Evolutionary conservation across 37 sponge, comb jelly and placozoan species (phyloP), one percentile per base, ranked within the genome.

Genomic region (Eunapius fragilis): DNA sequence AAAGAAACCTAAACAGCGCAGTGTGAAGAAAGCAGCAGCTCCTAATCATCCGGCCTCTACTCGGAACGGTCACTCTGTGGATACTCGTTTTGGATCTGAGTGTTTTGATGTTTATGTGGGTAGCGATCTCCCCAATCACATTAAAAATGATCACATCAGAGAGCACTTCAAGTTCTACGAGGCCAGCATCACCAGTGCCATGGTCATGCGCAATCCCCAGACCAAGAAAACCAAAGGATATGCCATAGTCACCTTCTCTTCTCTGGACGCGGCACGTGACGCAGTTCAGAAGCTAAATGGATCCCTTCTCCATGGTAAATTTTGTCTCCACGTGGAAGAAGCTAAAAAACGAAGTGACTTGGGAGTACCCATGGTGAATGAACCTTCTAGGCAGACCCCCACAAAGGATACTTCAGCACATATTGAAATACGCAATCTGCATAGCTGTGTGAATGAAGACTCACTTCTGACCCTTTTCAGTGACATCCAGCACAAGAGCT

Each of bases 241-340:
- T 86, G 87, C 80, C 11, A 35, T 86, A 22, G 67, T 80, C 25
- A 70, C 30, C 37, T 86, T 86, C 69, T 74, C 80, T 36, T 70
- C 75, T 27, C 26, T 27, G 27, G 31, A n/a, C 24, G 48, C 77
- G 17, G 88, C 87, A n/a, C 19, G 11, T 6, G 34, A 22, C 25
- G 87, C 87, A 25, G 67, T 80, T 23, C 71, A 25, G 24, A 45
- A 28, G 19, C 69, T 76, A 10, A 69, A 78, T 70, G 68, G 78
- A 0, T 78, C 71, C 27, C 19, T 35, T 3, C 78, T 85, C 6
- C 86, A 72, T 78, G 87, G 87, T 47, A 49, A 36, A 58, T 58
- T 58, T 58, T 19, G 0, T 58, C 58, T 58, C 22, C 14, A 13
- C 6, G 58, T 58, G 58, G 58, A 58, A 58, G 58, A 58, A 11